Base-by-base conservation (phyloP, 2,888 invertebrate species). In the Watsonalla binaria region DNA sequence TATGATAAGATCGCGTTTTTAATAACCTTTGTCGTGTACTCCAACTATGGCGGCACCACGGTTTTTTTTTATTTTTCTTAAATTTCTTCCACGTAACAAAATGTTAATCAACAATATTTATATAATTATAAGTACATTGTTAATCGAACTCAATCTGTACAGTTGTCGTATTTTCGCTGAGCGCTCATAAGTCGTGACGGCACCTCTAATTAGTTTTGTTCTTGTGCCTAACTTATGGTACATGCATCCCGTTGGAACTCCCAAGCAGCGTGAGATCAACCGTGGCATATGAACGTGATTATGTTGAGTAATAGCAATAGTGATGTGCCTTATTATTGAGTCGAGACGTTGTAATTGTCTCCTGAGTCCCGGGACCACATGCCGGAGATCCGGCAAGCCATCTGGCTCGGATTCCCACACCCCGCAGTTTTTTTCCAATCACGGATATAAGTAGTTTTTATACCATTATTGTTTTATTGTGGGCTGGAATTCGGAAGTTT, bases 401-500 rank as follows among this genome's bases (percentile, higher is more conserved):
- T 86, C 87, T 88, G 88, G 67, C 76, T 67, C 66, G 63, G 57
- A 69, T 88, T 88, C 88, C 84, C 88, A 88, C 87, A 86, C 78
- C 72, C 69, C 56, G 60, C 61, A 45, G 54, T 56, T 69, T 76
- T 77, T 74, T 75, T 54, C 45, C 52, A 58, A 65, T 62, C 60
- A 68, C 61, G 65, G 71, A 68, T 65, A 56, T 59, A 54, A 54
- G 42, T 42, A 55, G 55, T 62, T 66, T 65, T 61, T 60, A 52
- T 54, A 6, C 47, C 51, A 45, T 63, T 58, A 66, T 66, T 63
- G 60, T 65, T 58, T 60, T 53, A 59, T 58, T 54, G 55, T 52
- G 53, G 55, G 48, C 45, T 46, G 45, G 51, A 49, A 57, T 46
- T 64, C 59, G 65, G 65, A 65, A 66, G 66, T 53, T 50, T 42